Evolutionary conservation across 2,797 vertebrate genomes (phyloP).

Genomic region (Pygocentrus nattereri): DNA sequence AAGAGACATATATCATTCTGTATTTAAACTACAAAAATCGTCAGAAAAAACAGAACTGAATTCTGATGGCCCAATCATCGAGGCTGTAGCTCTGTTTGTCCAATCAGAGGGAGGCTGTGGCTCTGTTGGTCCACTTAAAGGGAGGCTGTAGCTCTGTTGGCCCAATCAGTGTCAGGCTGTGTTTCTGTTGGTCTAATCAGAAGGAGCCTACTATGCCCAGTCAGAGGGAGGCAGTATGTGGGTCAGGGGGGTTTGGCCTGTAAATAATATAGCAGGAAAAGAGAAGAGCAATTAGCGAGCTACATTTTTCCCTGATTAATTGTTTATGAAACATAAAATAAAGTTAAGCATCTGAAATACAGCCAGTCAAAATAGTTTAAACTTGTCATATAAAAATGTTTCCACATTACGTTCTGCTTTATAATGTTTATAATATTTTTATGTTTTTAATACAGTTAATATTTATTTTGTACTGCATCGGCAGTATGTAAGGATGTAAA

Average conservation of each 20-base stretch:
- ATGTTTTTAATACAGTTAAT: too few relatives aligned
- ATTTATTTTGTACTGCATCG: too few relatives aligned
- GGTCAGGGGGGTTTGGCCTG: background rate
- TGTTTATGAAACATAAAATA: background rate
- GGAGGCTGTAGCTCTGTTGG: background rate
- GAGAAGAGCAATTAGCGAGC: background rate
- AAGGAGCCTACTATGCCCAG: background rate
- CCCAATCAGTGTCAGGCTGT: background rate
- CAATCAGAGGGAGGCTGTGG: too few relatives aligned
- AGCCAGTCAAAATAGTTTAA: too few relatives aligned
- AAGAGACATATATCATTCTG: too few relatives aligned
- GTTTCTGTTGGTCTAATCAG: background rate
- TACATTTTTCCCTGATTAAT: background rate
- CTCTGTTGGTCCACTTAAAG: background rate
- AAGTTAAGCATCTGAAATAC: background rate
- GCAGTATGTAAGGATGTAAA: too few relatives aligned
- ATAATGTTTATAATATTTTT: too few relatives aligned
- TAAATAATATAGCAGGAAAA: constrained; percentile 1
- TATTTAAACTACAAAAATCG: too few relatives aligned
- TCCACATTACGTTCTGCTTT: too few relatives aligned
- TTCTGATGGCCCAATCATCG: too few relatives aligned
- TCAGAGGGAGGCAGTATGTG: background rate
- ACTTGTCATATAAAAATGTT: too few relatives aligned
- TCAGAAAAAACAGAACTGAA: background rate
- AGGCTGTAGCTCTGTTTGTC: too few relatives aligned